A percentile compares a stretch with the other conserved stretches of the same genome.
Conservation (phyloP, 2,888 invertebrate genomes). For the Incurvaria masculella region DNA sequence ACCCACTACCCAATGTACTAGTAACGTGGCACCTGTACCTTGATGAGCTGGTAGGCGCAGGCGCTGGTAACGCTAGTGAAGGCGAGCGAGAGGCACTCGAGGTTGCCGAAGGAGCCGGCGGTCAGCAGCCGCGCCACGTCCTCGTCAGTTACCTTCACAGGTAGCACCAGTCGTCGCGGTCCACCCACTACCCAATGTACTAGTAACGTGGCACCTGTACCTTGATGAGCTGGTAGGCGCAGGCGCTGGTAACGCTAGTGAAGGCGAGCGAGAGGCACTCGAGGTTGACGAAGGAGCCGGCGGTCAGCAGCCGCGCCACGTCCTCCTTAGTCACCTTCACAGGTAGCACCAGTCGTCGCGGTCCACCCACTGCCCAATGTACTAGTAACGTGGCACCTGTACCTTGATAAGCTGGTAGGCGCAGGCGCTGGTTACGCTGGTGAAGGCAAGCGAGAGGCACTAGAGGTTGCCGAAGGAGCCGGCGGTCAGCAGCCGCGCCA, state of each 20-base stretch:
- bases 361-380: slow-evolving; percentile 80
- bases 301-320: slow-evolving; percentile 66
- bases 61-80: slow-evolving; percentile 81
- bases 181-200: no score
- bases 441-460: slow-evolving; percentile 77
- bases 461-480: slow-evolving; percentile 80
- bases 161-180: slow-evolving; percentile 69
- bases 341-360: slow-evolving; percentile 70
- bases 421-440: slow-evolving; percentile 77
- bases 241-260: slow-evolving; percentile 77
- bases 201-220: no score
- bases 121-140: slow-evolving; percentile 70
- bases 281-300: slow-evolving; percentile 76
- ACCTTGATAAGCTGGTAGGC: slow-evolving; percentile 75
- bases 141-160: slow-evolving; percentile 74
- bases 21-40: no score
- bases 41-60: slow-evolving; percentile 76
- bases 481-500: slow-evolving; percentile 66
- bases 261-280: slow-evolving; percentile 79
- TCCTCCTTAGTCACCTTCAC: slow-evolving; percentile 77
- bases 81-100: slow-evolving; percentile 76
- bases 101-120: slow-evolving; percentile 74
- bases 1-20: no score
- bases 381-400: no score
- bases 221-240: slow-evolving; percentile 77